Evolutionary conservation across 2,113 vertebrate species (phyloP).

Genomic region (Tetrao urogallus): DNA sequence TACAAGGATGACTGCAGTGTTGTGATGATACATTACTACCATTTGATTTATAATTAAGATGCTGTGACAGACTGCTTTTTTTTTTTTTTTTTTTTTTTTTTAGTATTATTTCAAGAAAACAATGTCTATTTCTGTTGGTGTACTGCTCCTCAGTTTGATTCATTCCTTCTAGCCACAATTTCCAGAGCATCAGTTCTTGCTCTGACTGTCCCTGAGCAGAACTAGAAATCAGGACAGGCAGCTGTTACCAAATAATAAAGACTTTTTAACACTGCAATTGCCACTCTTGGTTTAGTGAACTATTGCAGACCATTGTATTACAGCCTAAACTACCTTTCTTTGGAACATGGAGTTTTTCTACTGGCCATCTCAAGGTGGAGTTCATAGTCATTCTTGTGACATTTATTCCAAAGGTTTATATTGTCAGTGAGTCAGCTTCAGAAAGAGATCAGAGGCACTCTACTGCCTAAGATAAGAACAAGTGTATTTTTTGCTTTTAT

Average conservation of each 20-base stretch:
- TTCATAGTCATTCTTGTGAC: neutral
- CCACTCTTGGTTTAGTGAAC: neutral
- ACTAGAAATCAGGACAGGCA: neutral
- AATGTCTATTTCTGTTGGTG: fast-evolving
- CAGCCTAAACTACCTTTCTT: neutral
- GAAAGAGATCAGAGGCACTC: neutral
- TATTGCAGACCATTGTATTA: neutral
- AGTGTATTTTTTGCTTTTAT: neutral
- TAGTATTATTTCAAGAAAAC: neutral
- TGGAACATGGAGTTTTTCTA: neutral
- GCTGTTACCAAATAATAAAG: neutral
- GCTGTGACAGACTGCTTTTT: neutral
- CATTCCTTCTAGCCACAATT: neutral
- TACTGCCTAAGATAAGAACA: neutral
- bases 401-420: neutral
- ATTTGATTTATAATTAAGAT: neutral
- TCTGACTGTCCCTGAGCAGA: neutral
- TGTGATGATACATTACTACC: neutral
- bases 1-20: neutral
- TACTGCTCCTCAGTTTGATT: neutral
- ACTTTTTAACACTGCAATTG: neutral
- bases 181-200: neutral
- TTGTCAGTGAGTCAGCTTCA: neutral
- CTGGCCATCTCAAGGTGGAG: neutral
- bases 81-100: neutral